Evolutionary conservation across 2,797 vertebrate genomes (phyloP), one percentile per base, ranked within the genome.

Genomic region (Schizopygopsis pylzovi): DNA sequence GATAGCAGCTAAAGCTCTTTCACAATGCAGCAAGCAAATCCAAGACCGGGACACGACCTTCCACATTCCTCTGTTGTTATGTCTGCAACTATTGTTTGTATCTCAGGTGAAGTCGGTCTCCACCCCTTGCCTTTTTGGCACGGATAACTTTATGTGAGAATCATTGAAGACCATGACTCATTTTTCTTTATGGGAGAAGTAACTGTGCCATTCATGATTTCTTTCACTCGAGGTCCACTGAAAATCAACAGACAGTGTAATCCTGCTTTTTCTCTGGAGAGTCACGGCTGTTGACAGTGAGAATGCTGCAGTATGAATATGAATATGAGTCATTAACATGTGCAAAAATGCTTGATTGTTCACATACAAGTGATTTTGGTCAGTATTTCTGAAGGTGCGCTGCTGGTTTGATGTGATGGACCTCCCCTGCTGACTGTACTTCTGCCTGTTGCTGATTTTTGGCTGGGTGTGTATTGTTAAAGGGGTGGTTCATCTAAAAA

Each of bases 181-280:
- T n/a, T n/a, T n/a, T n/a, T n/a, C n/a, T n/a, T n/a, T 91, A 61
- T 81, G 77, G 84, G 85, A 70, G 72, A 87, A 85, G 79, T 85
- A 28, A 37, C 86, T 80, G 86, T 83, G 78, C 75, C 79, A 83
- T 73, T 71, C 39, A 20, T 12, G 84, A 77, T 63, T 75, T 85
- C 59, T 47, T 85, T 79, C 68, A 78, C 83, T 41, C 81, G 43
- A 79, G 86, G 91, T 80, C 87, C 87, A 89, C 79, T 91, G 89
- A 82, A 88, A 91, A 87, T 61, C 88, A 87, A 79, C 76, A 87
- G 86, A 92, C 89, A 79, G 83, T 86, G 79, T 84, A 87, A 91
- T 90, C 87, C 76, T 84, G 86, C 83, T 45, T 88, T 89, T 89
- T 89, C 85, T 90, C 86, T 80, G 81, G 68, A 89, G 88, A 91